Conservation (phyloP, 2,113 vertebrate genomes). For the Seriola dumerili region DNA sequence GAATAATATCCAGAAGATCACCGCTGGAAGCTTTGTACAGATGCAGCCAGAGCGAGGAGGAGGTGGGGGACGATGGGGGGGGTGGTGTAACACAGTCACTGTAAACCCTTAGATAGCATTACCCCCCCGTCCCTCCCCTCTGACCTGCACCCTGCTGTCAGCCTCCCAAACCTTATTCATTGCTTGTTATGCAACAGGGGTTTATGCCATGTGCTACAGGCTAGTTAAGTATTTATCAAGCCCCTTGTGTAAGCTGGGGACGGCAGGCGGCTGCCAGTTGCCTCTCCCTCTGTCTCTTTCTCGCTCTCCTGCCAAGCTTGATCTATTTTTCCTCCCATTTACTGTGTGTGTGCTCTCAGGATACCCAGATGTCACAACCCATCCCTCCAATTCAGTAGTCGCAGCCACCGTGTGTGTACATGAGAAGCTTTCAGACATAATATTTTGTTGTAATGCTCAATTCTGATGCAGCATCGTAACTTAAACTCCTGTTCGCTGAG, state of each 20-base stretch:
- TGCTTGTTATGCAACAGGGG: constrained; percentile 57
- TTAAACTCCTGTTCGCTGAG: constrained; percentile 3
- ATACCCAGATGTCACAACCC: constrained; percentile 39
- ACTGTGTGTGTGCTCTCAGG: constrained; percentile 26
- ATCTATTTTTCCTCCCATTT: constrained; percentile 54
- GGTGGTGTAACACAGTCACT: neutral
- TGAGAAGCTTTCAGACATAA: neutral
- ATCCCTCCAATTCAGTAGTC: constrained; percentile 14
- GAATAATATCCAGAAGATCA: constrained; percentile 39
- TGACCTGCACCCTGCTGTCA: constrained; percentile 34
- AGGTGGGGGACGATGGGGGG: neutral
- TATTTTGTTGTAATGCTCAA: constrained; percentile 7
- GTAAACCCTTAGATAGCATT: neutral
- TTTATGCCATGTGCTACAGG: constrained; percentile 57
- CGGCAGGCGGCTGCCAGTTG: constrained; percentile 46
- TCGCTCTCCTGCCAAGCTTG: constrained; percentile 24
- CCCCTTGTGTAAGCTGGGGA: constrained; percentile 51
- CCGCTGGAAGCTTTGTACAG: constrained; percentile 18
- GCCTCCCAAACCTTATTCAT: constrained; percentile 32
- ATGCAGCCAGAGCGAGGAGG: neutral
- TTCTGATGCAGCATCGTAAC: constrained; percentile 25
- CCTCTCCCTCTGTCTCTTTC: constrained; percentile 18
- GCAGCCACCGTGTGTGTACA: neutral
- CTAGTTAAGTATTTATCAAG: constrained; percentile 77
- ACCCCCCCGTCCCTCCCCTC: neutral